These are phyloP conservation scores for Chymomyza amoena DNA, from an alignment of 2,888 invertebrate species.

Conservation along the genomic window DNA sequence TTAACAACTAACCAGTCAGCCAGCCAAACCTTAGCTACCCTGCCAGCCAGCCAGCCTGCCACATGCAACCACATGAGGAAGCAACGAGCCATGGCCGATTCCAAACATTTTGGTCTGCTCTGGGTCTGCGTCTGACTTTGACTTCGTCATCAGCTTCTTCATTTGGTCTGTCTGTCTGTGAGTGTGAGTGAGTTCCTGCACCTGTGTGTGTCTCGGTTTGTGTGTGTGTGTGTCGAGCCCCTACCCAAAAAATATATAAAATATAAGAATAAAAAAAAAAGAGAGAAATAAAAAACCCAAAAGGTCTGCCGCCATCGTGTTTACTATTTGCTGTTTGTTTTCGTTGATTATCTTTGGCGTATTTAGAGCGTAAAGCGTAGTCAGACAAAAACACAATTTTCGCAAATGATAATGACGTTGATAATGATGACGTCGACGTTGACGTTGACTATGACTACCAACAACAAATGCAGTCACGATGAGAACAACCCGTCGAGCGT, in stretches of 20 bases:
- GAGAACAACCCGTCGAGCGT: constrained; percentile 27
- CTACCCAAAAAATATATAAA: background rate
- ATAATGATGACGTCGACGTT: constrained; percentile 27
- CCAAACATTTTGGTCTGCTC: background rate
- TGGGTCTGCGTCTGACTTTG: background rate
- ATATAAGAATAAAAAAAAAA: too few relatives aligned
- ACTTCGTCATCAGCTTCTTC: too few relatives aligned
- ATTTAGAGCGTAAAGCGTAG: constrained; percentile 77
- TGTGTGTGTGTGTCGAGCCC: background rate
- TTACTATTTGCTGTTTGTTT: constrained; percentile 61
- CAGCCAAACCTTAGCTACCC: background rate
- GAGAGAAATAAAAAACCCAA: background rate
- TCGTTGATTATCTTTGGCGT: constrained; percentile 76
- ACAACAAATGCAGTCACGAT: constrained; percentile 22
- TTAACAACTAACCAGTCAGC: too few relatives aligned
- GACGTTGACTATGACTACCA: background rate
- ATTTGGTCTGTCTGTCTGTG: too few relatives aligned
- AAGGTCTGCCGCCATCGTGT: constrained; percentile 43
- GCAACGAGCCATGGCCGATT: constrained; percentile 48
- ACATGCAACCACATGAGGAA: constrained; percentile 5
- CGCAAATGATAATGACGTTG: constrained; percentile 51
- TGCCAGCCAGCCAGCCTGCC: background rate
- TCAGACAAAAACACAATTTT: constrained; percentile 59
- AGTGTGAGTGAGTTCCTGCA: too few relatives aligned
- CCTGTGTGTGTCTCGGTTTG: background rate